A percentile compares a stretch with the other conserved stretches of the same genome.
These are phyloP conservation scores for Myiozetetes cayanensis DNA, from an alignment of 2,113 vertebrate genomes.

Conservation along the genomic window DNA sequence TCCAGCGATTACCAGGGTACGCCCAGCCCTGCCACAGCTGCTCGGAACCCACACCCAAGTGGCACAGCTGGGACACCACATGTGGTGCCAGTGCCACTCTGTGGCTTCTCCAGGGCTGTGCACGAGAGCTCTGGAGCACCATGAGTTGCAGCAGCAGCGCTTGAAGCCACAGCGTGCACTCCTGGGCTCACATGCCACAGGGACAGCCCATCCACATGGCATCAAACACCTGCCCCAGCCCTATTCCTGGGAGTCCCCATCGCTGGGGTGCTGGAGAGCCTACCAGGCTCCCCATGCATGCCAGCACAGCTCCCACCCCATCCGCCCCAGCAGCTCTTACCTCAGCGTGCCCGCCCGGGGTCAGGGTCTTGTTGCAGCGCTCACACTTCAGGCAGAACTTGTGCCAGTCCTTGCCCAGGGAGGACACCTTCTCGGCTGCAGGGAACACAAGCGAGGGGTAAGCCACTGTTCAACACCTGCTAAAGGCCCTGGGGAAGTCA, in stretches of 20 bases:
- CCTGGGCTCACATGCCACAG: rapidly evolving
- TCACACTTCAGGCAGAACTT: slow-evolving; percentile 95
- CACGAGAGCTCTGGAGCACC: neutral
- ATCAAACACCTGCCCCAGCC: neutral
- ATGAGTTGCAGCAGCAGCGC: neutral
- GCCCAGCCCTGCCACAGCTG: neutral
- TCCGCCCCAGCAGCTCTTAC: slow-evolving; percentile 44
- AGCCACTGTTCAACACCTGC: neutral
- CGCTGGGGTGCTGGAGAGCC: neutral
- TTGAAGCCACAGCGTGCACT: rapidly evolving
- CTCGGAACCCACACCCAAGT: neutral
- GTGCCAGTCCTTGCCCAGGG: slow-evolving; percentile 95
- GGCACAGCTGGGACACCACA: neutral
- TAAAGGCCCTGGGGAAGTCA: neutral
- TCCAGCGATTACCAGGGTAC: neutral
- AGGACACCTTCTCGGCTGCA: slow-evolving; percentile 78
- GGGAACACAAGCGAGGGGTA: neutral
- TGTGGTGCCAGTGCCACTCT: neutral
- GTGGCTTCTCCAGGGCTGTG: neutral
- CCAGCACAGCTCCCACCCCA: neutral
- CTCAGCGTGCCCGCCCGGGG: slow-evolving; percentile 89
- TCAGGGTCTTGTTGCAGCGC: slow-evolving; percentile 92
- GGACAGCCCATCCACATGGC: neutral
- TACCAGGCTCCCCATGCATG: neutral
- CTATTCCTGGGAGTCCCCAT: rapidly evolving